A percentile compares a stretch with the other conserved stretches of the same genome.
Evolutionary conservation across 2,113 vertebrate genomes (phyloP).

Genomic region (Brachirus orientalis): DNA sequence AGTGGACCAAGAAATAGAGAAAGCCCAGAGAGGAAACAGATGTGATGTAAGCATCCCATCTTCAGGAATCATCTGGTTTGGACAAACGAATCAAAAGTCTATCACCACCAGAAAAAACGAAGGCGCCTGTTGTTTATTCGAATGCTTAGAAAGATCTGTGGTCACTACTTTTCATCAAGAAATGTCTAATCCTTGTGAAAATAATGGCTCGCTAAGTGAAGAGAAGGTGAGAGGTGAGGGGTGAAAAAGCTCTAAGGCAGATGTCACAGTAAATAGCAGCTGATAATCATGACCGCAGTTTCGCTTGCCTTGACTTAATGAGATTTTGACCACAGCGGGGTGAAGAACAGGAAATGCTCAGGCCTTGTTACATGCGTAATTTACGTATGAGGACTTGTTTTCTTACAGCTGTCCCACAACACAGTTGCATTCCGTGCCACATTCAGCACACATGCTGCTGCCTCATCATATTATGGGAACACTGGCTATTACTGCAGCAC

Average conservation of each 20-base stretch:
- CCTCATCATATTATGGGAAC: constrained; percentile 14
- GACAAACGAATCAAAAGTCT: not conserved
- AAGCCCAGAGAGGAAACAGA: constrained; percentile 6
- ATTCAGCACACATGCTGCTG: constrained; percentile 17
- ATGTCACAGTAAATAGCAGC: not conserved
- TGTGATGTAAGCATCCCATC: not conserved
- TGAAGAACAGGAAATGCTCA: not conserved
- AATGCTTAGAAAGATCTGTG: not conserved
- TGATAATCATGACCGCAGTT: not conserved
- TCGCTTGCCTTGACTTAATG: not conserved
- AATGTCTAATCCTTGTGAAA: too few species aligned
- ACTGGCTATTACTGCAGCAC: constrained; percentile 11
- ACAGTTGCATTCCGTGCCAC: constrained; percentile 15
- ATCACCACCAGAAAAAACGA: not conserved
- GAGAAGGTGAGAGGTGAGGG: too few species aligned
- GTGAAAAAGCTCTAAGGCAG: not conserved
- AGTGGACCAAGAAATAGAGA: constrained; percentile 15
- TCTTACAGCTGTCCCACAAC: constrained; percentile 10
- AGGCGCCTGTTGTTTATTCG: not conserved
- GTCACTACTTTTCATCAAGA: not conserved
- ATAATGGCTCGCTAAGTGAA: not conserved
- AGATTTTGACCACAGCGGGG: not conserved
- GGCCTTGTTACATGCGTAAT: not conserved
- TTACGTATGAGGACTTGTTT: constrained; percentile 21
- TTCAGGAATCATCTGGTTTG: constrained; percentile 1